Evolutionary conservation across 2,888 invertebrate species (phyloP), one percentile per base, ranked within the genome.

Genomic region (Morpho helenor): DNA sequence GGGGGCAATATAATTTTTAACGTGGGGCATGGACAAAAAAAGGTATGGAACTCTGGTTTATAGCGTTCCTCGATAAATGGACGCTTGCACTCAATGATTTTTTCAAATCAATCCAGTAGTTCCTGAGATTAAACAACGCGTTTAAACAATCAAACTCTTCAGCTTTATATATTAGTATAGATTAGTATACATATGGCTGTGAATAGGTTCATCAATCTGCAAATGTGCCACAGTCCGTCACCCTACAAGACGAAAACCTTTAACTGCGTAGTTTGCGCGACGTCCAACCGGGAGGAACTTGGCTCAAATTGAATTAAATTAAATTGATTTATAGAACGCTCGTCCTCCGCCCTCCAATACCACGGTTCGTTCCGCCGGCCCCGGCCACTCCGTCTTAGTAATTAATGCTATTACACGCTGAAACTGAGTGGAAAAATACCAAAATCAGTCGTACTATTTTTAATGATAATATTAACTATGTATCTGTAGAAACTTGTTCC

Each of bases 281-380:
- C 83, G 77, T 76, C 63, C 70, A 70, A 70, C 69, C 73, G 74
- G 76, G 74, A 84, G 84, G 86, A 87, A 84, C 80, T 75, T 77
- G 80, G 76, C 76, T 80, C 74, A 84, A 89, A 89, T 87, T 87
- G 87, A 87, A 88, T 89, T 87, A 89, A 83, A 88, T 87, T 84
- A 87, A 90, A 89, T 89, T 90, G 89, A 89, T 89, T 89, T 89
- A 87, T 84, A 80, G 80, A 80, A 79, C 79, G 81, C 75, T 16
- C 83, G 83, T 79, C 81, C 79, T 73, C 74, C 77, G 76, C 70
- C 71, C 68, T 64, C 49, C 66, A 54, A 61, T 63, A 64, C 64
- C 55, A 44, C 65, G 66, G 60, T 78, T 74, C 79, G 79, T 77
- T 84, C 77, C 77, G 73, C 74, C 71, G 73, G 16, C 39, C 43